Evolutionary conservation across 2,113 vertebrate species (phyloP).

Genomic region (Passerina amoena): DNA sequence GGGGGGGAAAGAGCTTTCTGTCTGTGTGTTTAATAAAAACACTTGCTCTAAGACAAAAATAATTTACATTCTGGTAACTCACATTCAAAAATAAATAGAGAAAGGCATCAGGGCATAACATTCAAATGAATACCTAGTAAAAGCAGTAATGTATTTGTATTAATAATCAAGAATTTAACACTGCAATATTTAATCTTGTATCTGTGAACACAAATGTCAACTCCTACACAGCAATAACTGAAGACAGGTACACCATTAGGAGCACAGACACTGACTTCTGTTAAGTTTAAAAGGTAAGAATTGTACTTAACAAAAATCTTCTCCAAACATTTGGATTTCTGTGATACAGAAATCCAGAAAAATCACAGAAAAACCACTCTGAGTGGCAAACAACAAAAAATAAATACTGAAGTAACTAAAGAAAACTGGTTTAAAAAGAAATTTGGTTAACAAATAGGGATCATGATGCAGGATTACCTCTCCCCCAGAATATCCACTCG

Average conservation of each 20-base stretch:
- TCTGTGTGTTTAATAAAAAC: not conserved
- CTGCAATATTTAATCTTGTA: slow-evolving; percentile 14
- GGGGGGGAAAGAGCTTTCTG: not conserved
- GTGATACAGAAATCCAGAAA: not conserved
- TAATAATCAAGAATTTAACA: slow-evolving; percentile 12
- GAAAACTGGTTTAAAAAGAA: not conserved
- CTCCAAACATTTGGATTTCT: not conserved
- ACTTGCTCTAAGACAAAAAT: not conserved
- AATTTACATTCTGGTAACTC: slow-evolving; percentile 21
- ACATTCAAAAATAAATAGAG: slow-evolving; percentile 44
- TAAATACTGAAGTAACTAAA: not conserved
- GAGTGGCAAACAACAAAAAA: not conserved
- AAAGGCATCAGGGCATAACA: slow-evolving; percentile 35
- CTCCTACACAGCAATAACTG: slow-evolving; percentile 1
- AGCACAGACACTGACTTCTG: not conserved
- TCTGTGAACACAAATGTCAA: not conserved
- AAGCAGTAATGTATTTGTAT: slow-evolving; percentile 40
- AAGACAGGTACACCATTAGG: not conserved
- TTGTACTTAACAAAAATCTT: not conserved
- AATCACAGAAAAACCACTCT: not conserved
- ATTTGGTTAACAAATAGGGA: not conserved
- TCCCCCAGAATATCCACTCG: not conserved
- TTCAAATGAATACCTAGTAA: slow-evolving; percentile 40
- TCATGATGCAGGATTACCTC: not conserved
- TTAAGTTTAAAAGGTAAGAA: not conserved